A percentile compares a stretch with the other conserved stretches of the same genome.
These are phyloP conservation scores for Sebastiscus tertius DNA, from an alignment of 2,797 vertebrate genomes.

Conservation along the genomic window DNA sequence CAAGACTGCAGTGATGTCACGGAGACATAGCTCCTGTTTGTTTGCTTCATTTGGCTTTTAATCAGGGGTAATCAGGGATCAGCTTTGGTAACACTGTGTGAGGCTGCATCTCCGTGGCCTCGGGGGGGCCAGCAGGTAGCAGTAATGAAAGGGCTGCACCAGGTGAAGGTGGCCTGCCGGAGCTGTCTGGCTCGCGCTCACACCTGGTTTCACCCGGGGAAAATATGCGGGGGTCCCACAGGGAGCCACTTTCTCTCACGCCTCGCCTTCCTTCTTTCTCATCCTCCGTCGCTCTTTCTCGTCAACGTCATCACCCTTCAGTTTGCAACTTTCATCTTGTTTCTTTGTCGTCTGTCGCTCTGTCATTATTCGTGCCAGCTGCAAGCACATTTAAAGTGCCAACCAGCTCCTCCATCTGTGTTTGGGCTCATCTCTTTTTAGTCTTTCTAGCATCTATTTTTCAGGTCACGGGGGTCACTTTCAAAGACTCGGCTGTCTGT, in stretches of 20 bases:
- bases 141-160: conserved; percentile 72
- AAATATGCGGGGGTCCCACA: conserved; percentile 53
- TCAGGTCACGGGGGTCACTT: conserved; percentile 25
- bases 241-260: conserved; percentile 70
- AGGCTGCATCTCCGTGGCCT: conserved; percentile 33
- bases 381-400: neutral
- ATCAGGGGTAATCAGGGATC: conserved; percentile 4
- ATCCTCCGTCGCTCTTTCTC: neutral
- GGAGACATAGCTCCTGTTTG: neutral
- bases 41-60: neutral
- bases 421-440: conserved; percentile 9
- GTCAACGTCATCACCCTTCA: neutral
- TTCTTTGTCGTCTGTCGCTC: neutral
- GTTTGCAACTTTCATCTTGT: neutral
- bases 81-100: conserved; percentile 7
- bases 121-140: conserved; percentile 23
- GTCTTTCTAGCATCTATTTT: conserved; percentile 7
- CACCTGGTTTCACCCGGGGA: conserved; percentile 75
- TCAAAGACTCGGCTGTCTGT: conserved; percentile 13
- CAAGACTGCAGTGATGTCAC: neutral
- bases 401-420: neutral
- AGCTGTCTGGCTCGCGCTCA: conserved; percentile 59
- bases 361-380: neutral
- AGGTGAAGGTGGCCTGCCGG: conserved; percentile 43
- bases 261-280: conserved; percentile 1